Percentiles rank a stretch among this genome's conserved stretches.
phyloP scores from a whole-genome alignment of 1,140 invertebrate genomes.

The Micrasema longulum region DNA sequence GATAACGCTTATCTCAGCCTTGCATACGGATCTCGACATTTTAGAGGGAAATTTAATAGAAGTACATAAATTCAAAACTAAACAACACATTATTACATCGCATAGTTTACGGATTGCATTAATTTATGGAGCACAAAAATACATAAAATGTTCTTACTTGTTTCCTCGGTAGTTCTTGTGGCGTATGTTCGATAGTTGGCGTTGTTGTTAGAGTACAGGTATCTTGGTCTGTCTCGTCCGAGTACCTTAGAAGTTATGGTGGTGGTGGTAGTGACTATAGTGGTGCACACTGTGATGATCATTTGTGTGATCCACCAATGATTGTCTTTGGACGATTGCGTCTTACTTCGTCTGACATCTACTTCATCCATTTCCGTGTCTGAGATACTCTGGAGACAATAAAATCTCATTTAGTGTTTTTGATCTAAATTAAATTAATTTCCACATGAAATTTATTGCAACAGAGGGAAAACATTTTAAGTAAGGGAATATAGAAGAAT shows the following conservation, averaged over 20 bases:
- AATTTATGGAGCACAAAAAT: neutral
- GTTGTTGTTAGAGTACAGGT: constrained; percentile 41
- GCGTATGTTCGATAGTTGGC: constrained; percentile 25
- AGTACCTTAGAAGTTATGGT: constrained; percentile 57
- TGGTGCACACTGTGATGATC: constrained; percentile 57
- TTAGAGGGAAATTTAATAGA: too few species aligned
- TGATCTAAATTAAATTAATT: too few species aligned
- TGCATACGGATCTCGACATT: too few species aligned
- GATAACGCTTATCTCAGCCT: too few species aligned
- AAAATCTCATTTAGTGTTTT: too few species aligned
- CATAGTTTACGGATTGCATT: too few species aligned
- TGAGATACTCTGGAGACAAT: constrained; percentile 56
- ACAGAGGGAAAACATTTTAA: too few species aligned
- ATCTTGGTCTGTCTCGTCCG: constrained; percentile 34
- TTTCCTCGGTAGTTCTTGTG: constrained; percentile 21
- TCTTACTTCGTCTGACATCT: constrained; percentile 48
- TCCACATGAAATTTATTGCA: too few species aligned
- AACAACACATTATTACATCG: too few species aligned
- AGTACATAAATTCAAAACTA: too few species aligned
- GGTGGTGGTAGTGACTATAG: constrained; percentile 56
- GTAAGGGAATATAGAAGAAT: too few species aligned
- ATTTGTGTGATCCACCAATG: constrained; percentile 61
- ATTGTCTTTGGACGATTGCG: constrained; percentile 44
- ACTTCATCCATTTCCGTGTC: constrained; percentile 64
- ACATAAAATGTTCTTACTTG: constrained; percentile 21